Base-by-base conservation (phyloP, 2,797 vertebrate genomes). In the Halcyon leucocephala region DNA sequence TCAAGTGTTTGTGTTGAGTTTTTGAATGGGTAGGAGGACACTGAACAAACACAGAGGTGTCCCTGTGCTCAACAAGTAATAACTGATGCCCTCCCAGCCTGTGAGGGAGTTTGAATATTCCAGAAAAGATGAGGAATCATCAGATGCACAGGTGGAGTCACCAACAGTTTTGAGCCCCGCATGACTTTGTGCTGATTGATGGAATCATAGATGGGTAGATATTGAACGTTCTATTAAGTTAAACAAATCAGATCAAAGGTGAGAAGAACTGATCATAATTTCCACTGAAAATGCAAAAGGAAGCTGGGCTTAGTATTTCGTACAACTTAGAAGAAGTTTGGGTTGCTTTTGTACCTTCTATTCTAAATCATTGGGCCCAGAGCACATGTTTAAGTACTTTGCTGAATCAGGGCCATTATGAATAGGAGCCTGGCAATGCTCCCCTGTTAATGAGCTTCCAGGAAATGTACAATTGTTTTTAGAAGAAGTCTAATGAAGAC, bases 401-500 rank as follows among this genome's bases (percentile, higher is more conserved):
- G 57, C 78, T 95, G 67, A 97, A 96, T 94, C 93, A 95, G 88
- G 70, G 94, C 94, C 95, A 65, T 97, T 95, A 95, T 92, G 97
- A 97, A 79, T 91, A 93, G 94, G 92, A 95, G 91, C 92, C 97
- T 97, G 93, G 94, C 94, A 96, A 92, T 90, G 86, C 88, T 97
- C 54, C 58, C 82, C 91, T 88, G 88, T 97, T 97, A 98, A 98
- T 97, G 97, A 98, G 93, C 93, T 95, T 97, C 93, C 95, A 92
- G 95, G 97, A 98, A 98, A 97, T 84, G 89, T 93, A 93, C 94
- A 93, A 73, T 95, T 98, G 92, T 86, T 97, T 96, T 97, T 96
- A 98, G 93, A 97, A 96, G 95, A 91, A 93, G 82, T 71, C 83
- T 98, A 97, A 98, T 97, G 98, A 98, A 98, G 98, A 98, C 8